A percentile compares a stretch with the other conserved stretches of the same genome.
Evolutionary conservation across 1,140 invertebrate species (phyloP).

Genomic region (Drosophila orena): DNA sequence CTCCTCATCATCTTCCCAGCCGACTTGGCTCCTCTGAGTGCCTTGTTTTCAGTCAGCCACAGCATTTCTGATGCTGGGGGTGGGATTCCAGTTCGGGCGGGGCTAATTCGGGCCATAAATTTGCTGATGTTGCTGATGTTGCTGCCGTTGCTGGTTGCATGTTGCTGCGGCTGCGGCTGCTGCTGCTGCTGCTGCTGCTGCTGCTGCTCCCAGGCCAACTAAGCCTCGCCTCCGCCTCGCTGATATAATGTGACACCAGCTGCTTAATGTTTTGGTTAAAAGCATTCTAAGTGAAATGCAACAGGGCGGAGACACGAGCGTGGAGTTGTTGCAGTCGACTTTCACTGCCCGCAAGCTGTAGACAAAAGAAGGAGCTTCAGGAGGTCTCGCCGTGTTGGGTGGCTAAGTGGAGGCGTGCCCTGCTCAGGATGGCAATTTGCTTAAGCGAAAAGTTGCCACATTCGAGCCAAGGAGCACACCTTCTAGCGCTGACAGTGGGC

Average conservation of each 20-base stretch:
- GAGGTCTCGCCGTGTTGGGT: neutral
- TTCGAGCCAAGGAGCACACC: slow-evolving; percentile 29
- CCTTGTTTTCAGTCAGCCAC: slow-evolving; percentile 22
- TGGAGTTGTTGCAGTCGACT: slow-evolving; percentile 42
- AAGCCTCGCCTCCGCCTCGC: slow-evolving; percentile 40
- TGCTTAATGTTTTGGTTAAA: slow-evolving; percentile 83
- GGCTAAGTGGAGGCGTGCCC: slow-evolving; percentile 24
- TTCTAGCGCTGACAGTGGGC: slow-evolving; percentile 10
- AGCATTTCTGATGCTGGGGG: neutral
- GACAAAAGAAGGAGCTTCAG: slow-evolving; percentile 27
- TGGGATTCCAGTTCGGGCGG: slow-evolving; percentile 6
- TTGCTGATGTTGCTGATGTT: slow-evolving; percentile 9
- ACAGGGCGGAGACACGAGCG: slow-evolving; percentile 34
- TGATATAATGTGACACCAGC: slow-evolving; percentile 82
- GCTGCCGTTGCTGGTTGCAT: slow-evolving; percentile 3
- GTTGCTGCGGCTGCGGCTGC: slow-evolving; percentile 7
- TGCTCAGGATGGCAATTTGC: slow-evolving; percentile 67
- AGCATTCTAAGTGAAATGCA: slow-evolving; percentile 83
- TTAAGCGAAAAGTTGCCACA: slow-evolving; percentile 65
- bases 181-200: slow-evolving; percentile 1
- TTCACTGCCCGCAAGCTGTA: slow-evolving; percentile 62
- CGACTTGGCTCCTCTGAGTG: slow-evolving; percentile 18
- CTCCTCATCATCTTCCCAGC: slow-evolving; percentile 2
- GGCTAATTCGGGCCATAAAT: slow-evolving; percentile 68
- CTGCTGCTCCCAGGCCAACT: slow-evolving; percentile 14